These are phyloP conservation scores for Thereva unica DNA, from an alignment of 2,888 invertebrate genomes.

Conservation along the genomic window DNA sequence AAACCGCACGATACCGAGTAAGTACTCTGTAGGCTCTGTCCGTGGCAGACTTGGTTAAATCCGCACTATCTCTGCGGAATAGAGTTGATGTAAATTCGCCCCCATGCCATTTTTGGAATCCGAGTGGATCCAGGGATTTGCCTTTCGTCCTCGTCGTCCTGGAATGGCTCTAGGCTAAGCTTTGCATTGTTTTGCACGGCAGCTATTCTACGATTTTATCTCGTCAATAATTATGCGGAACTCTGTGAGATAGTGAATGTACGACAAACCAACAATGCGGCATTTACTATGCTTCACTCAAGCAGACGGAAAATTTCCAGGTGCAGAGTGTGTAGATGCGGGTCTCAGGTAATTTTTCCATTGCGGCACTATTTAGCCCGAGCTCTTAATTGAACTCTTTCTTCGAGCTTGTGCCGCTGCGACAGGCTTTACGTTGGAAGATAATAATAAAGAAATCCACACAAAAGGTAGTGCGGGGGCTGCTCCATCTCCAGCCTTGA, in stretches of 20 bases:
- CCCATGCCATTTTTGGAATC: background rate
- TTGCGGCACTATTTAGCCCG: too few relatives aligned
- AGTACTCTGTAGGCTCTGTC: too few relatives aligned
- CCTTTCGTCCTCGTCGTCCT: background rate
- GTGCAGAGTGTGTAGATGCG: too few relatives aligned
- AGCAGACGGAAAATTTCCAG: background rate
- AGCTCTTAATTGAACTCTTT: too few relatives aligned
- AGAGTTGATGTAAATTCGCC: constrained; percentile 18
- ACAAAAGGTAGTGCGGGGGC: too few relatives aligned
- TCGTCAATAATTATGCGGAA: background rate
- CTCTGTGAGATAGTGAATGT: background rate
- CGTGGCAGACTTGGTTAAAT: too few relatives aligned
- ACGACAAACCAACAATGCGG: background rate
- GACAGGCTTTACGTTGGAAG: too few relatives aligned
- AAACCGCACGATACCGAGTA: too few relatives aligned
- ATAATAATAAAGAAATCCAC: too few relatives aligned
- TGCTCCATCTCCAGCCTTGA: too few relatives aligned
- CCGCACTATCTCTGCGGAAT: constrained; percentile 10
- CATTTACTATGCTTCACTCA: background rate
- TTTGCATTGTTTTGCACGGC: constrained; percentile 4
- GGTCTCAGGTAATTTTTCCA: too few relatives aligned
- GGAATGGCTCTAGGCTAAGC: background rate
- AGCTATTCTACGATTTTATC: constrained; percentile 8
- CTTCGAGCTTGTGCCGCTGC: too few relatives aligned
- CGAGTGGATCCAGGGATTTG: background rate